phyloP scores from a whole-genome alignment of 2,888 invertebrate species.

The Drosophila picticornis region DNA sequence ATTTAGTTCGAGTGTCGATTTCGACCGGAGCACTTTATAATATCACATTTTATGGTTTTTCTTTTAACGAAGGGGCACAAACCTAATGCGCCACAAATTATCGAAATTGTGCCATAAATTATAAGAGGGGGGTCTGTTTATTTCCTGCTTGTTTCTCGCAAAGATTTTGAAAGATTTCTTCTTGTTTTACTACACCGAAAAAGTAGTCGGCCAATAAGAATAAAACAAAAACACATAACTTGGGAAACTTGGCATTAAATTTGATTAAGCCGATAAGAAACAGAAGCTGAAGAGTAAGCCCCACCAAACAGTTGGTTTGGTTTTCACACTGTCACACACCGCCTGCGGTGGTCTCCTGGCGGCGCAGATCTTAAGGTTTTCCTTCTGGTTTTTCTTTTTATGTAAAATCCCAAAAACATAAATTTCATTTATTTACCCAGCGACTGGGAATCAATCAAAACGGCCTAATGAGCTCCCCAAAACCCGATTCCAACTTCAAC shows the following conservation, averaged over 20 bases:
- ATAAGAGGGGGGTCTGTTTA: conserved; percentile 21
- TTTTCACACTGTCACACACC: conserved; percentile 46
- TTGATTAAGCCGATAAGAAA: conserved; percentile 43
- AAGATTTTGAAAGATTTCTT: conserved; percentile 35
- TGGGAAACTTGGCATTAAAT: conserved; percentile 19
- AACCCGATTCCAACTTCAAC: conserved; percentile 21
- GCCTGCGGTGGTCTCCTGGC: conserved; percentile 35
- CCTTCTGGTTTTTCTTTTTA: conserved; percentile 15
- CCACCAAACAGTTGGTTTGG: neutral
- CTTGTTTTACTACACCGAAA: conserved; percentile 16
- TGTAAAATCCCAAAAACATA: conserved; percentile 54
- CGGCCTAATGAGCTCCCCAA: conserved; percentile 58
- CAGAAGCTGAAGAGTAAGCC: neutral
- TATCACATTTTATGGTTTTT: conserved; percentile 44
- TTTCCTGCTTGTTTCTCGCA: conserved; percentile 37
- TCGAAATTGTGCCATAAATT: conserved; percentile 75
- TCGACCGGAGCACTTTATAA: conserved; percentile 38
- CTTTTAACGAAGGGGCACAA: neutral
- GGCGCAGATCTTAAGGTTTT: conserved; percentile 19
- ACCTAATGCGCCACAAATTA: conserved; percentile 61
- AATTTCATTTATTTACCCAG: conserved; percentile 72
- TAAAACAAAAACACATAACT: conserved; percentile 10
- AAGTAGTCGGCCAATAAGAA: conserved; percentile 1
- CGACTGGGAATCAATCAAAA: conserved; percentile 68
- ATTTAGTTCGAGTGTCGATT: conserved; percentile 70